phyloP scores from a whole-genome alignment of 2,888 invertebrate species.

The Ischnura elegans region DNA sequence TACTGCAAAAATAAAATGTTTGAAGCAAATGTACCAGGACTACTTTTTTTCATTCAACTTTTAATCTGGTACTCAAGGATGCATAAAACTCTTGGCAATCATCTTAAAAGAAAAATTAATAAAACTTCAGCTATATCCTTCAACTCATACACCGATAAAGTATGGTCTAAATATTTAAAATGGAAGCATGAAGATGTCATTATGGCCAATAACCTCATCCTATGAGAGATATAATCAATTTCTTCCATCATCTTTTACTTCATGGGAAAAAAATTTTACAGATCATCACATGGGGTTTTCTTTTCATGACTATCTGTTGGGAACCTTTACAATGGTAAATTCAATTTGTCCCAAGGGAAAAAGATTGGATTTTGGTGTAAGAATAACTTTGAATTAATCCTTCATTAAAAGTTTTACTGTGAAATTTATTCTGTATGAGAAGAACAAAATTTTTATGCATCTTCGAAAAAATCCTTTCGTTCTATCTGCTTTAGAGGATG shows the following conservation, averaged over 20 bases:
- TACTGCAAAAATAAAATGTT: slow-evolving; percentile 63
- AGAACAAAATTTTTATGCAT: slow-evolving; percentile 47
- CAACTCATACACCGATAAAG: not conserved
- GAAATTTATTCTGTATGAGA: not conserved
- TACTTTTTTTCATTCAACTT: slow-evolving; percentile 57
- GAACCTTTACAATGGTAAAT: slow-evolving; percentile 62
- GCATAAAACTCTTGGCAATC: slow-evolving; percentile 45
- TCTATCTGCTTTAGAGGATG: slow-evolving; percentile 78
- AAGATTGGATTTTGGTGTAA: not conserved
- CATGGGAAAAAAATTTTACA: not conserved
- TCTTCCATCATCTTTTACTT: not conserved
- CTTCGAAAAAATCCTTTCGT: slow-evolving; percentile 52
- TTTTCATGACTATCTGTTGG: slow-evolving; percentile 37
- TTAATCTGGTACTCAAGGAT: slow-evolving; percentile 58
- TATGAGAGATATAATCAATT: not conserved
- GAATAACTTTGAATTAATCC: not conserved
- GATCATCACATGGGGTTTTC: slow-evolving; percentile 20
- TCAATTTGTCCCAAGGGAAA: not conserved
- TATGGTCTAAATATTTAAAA: not conserved
- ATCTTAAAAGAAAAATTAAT: slow-evolving; percentile 21
- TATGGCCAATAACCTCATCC: slow-evolving; percentile 48
- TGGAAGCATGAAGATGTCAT: slow-evolving; percentile 27
- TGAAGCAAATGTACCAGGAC: slow-evolving; percentile 62
- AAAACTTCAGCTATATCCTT: not conserved
- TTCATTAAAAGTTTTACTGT: not conserved